Evolutionary conservation across 2,888 invertebrate species (phyloP).

Genomic region (Drosophila sordidapex): DNA sequence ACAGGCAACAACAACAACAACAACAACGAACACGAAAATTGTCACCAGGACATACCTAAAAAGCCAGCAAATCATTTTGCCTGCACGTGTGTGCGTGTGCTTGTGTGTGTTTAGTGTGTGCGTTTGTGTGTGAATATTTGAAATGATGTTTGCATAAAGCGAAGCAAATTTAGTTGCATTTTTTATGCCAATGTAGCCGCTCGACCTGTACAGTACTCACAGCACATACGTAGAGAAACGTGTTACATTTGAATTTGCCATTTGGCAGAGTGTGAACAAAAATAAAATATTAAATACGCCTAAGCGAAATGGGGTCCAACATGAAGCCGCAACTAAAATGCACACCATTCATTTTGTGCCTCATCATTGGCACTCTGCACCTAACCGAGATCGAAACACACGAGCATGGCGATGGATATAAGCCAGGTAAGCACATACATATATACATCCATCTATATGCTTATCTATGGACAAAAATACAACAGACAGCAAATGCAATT

Average conservation of each 20-base stretch:
- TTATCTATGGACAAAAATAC: neutral
- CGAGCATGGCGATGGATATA: constrained; percentile 84
- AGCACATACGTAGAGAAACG: constrained; percentile 21
- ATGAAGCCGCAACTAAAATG: constrained; percentile 55
- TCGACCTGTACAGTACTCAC: constrained; percentile 34
- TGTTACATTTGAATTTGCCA: constrained; percentile 32
- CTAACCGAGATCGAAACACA: constrained; percentile 73
- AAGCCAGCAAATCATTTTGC: constrained; percentile 57
- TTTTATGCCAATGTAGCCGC: constrained; percentile 46
- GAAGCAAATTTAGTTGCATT: constrained; percentile 66
- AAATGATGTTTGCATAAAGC: constrained; percentile 64
- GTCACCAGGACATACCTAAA: constrained; percentile 39
- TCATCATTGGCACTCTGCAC: constrained; percentile 66
- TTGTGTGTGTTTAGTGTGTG: constrained; percentile 24
- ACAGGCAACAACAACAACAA: constrained; percentile 5
- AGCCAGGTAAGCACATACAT: constrained; percentile 81
- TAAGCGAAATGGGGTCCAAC: constrained; percentile 28
- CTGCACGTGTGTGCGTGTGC: neutral
- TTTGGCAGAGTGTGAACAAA: constrained; percentile 21
- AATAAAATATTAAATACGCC: neutral
- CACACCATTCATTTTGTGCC: constrained; percentile 62
- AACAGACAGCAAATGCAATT: neutral
- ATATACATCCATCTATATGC: neutral
- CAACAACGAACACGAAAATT: constrained; percentile 23
- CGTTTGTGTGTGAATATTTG: constrained; percentile 32